A percentile compares a stretch with the other conserved stretches of the same genome.
Conservation (phyloP, 2,113 vertebrate species). For the Podocnemis expansa region DNA sequence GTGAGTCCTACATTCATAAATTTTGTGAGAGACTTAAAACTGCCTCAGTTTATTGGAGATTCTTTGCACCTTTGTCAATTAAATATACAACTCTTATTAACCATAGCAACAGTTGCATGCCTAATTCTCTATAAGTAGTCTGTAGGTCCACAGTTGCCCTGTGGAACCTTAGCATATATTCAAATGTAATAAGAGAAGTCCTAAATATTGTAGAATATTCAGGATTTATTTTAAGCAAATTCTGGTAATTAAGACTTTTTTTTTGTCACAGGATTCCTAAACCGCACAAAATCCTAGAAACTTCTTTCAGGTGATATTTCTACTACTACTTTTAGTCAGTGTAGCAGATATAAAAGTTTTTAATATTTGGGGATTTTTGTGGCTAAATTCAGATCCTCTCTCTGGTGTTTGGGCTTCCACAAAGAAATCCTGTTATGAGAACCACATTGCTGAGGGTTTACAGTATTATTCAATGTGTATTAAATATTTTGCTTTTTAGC, state of each 20-base stretch:
- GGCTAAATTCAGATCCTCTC: constrained; percentile 32
- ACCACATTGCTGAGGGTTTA: neutral
- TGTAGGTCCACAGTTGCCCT: constrained; percentile 20
- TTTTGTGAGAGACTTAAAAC: neutral
- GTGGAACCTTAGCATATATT: constrained; percentile 52
- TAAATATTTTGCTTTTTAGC: neutral
- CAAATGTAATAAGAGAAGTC: constrained; percentile 38
- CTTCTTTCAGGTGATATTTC: constrained; percentile 69
- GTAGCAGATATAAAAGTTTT: constrained; percentile 37
- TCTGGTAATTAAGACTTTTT: constrained; percentile 69
- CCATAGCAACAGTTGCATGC: constrained; percentile 12
- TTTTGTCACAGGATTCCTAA: constrained; percentile 70
- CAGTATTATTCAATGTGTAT: neutral
- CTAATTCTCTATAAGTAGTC: constrained; percentile 7
- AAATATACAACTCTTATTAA: constrained; percentile 8
- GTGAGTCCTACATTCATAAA: neutral
- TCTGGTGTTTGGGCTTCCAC: constrained; percentile 61
- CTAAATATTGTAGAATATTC: constrained; percentile 63
- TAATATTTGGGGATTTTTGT: constrained; percentile 43
- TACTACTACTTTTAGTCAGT: constrained; percentile 65
- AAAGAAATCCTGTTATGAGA: constrained; percentile 27
- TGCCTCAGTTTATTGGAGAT: constrained; percentile 40
- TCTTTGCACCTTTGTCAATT: neutral
- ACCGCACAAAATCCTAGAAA: constrained; percentile 66
- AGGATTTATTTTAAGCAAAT: constrained; percentile 56